phyloP scores from a whole-genome alignment of 2,888 invertebrate species.

The Sphaerophoria rueppellii region DNA sequence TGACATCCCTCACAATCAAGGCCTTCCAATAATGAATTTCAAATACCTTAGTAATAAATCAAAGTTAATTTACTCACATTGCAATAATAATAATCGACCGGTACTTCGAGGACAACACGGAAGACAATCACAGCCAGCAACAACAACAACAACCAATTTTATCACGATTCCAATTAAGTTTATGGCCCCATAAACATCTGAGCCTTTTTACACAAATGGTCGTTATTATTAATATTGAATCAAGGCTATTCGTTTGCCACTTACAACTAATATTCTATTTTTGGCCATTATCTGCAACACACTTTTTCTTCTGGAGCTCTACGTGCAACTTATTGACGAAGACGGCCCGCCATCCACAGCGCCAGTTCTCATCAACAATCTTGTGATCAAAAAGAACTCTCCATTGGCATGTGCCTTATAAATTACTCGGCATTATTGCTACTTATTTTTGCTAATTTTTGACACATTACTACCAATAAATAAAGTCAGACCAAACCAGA shows the following conservation, averaged over 20 bases:
- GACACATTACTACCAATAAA: constrained; percentile 68
- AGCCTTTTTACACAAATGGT: constrained; percentile 25
- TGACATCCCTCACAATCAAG: not conserved
- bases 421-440: constrained; percentile 60
- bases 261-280: constrained; percentile 38
- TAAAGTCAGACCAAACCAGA: constrained; percentile 18
- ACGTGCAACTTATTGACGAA: constrained; percentile 4
- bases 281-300: constrained; percentile 31
- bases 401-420: constrained; percentile 35
- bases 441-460: constrained; percentile 70
- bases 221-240: constrained; percentile 38
- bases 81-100: not conserved
- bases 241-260: constrained; percentile 24
- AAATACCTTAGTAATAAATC: not conserved
- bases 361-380: not conserved
- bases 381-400: not conserved
- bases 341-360: not conserved
- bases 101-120: not conserved
- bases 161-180: constrained; percentile 43
- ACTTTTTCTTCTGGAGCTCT: constrained; percentile 14
- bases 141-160: not conserved
- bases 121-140: not conserved
- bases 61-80: constrained; percentile 3
- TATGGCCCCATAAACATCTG: constrained; percentile 44
- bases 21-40: not conserved